Evolutionary conservation across 2,888 invertebrate species (phyloP).

Genomic region (Notodonta dromedarius): DNA sequence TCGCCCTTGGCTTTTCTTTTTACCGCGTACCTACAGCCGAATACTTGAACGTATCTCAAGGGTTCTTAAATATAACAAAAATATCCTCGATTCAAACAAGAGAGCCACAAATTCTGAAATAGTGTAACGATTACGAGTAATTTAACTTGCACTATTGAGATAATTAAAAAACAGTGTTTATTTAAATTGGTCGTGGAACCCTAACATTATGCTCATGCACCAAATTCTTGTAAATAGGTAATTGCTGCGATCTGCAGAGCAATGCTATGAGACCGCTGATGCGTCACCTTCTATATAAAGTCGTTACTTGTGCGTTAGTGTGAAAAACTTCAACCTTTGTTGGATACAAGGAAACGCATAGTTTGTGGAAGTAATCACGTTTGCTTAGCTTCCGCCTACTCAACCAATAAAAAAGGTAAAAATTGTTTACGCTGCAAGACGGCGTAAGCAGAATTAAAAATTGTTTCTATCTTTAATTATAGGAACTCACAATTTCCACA

Average conservation of each 20-base stretch:
- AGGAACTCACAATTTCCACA: too few species aligned
- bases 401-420: neutral
- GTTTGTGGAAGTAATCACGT: neutral
- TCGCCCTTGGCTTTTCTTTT: too few species aligned
- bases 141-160: neutral
- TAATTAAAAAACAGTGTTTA: neutral
- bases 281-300: slow-evolving; percentile 21
- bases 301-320: neutral
- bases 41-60: too few species aligned
- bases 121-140: too few species aligned
- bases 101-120: too few species aligned
- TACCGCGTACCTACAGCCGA: too few species aligned
- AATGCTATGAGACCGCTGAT: slow-evolving; percentile 25
- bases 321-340: slow-evolving; percentile 1
- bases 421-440: neutral
- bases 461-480: neutral
- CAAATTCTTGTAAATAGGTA: slow-evolving; percentile 13
- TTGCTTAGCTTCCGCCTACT: neutral
- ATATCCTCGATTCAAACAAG: too few species aligned
- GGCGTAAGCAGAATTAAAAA: neutral
- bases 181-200: neutral
- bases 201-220: slow-evolving; percentile 11
- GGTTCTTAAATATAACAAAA: too few species aligned
- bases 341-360: neutral
- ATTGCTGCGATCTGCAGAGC: slow-evolving; percentile 11